Percentiles rank a stretch among this genome's conserved stretches.
These are phyloP conservation scores for Amphipoea lucens DNA, from an alignment of 2,888 invertebrate species.

Conservation along the genomic window DNA sequence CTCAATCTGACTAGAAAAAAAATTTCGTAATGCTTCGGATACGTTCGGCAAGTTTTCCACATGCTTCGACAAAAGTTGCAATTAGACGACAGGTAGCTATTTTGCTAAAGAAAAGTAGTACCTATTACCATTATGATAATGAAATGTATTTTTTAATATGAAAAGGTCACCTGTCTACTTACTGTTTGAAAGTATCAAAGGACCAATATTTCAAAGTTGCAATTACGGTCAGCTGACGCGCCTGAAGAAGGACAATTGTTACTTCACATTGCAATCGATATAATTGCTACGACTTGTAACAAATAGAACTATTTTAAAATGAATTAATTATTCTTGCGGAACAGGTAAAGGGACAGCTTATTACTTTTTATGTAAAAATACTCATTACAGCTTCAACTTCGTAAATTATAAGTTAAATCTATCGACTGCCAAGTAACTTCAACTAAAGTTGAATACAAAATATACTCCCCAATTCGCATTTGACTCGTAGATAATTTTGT, in stretches of 20 bases:
- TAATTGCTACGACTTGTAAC: constrained; percentile 33
- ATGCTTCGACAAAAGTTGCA: constrained; percentile 21
- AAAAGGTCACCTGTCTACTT: constrained; percentile 30
- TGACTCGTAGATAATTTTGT: neutral
- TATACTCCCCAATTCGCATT: neutral
- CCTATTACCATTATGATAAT: neutral
- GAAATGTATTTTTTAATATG: neutral
- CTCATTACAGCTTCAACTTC: neutral
- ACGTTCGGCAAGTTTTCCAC: constrained; percentile 38
- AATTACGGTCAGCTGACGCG: constrained; percentile 43
- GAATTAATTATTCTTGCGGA: constrained; percentile 19
- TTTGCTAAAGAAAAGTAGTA: neutral
- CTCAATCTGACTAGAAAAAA: constrained; percentile 66
- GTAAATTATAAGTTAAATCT: neutral
- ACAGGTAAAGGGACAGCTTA: neutral
- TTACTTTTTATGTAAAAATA: neutral
- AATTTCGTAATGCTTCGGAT: constrained; percentile 49
- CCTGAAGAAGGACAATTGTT: constrained; percentile 40
- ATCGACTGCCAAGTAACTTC: neutral
- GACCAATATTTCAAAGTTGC: constrained; percentile 48
- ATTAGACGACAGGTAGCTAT: constrained; percentile 22
- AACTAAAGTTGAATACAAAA: neutral
- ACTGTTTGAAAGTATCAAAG: constrained; percentile 33
- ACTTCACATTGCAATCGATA: constrained; percentile 47
- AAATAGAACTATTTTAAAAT: constrained; percentile 31